These are phyloP conservation scores for Charadrius vociferus DNA, from an alignment of 2,113 vertebrate species.

Conservation along the genomic window DNA sequence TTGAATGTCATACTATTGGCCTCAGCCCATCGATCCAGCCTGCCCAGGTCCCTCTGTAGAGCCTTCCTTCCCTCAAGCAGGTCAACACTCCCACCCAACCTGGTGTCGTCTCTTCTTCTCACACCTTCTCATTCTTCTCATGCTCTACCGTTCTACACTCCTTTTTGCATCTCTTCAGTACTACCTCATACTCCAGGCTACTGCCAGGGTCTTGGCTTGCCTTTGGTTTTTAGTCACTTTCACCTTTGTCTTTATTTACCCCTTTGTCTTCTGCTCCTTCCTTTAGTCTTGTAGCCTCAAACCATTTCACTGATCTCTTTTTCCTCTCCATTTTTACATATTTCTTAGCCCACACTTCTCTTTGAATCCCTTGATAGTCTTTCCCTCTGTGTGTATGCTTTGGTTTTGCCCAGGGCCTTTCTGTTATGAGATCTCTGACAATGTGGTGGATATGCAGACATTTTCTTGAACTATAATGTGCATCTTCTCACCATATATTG, in stretches of 20 bases:
- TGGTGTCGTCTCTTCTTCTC: not conserved
- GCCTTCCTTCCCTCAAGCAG: not conserved
- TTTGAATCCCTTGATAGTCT: not conserved
- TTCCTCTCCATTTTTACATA: not conserved
- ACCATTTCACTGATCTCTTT: not conserved
- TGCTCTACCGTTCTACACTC: not conserved
- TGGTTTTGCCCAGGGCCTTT: not conserved
- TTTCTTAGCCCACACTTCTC: not conserved
- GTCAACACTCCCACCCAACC: not conserved
- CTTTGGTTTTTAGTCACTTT: not conserved
- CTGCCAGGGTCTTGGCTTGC: not conserved
- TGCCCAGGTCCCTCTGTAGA: not conserved
- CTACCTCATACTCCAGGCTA: not conserved
- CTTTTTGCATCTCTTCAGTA: not conserved
- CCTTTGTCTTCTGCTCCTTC: not conserved
- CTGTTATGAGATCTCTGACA: not conserved
- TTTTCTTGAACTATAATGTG: not conserved
- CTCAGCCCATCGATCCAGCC: not conserved
- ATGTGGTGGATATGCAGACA: not conserved
- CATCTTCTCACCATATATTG: not conserved
- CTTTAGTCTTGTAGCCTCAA: not conserved
- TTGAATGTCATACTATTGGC: not conserved
- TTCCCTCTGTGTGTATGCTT: not conserved
- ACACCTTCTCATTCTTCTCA: not conserved
- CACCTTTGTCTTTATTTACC: not conserved